phyloP scores from a whole-genome alignment of 2,113 vertebrate genomes.

The Romanogobio albipinnatus region DNA sequence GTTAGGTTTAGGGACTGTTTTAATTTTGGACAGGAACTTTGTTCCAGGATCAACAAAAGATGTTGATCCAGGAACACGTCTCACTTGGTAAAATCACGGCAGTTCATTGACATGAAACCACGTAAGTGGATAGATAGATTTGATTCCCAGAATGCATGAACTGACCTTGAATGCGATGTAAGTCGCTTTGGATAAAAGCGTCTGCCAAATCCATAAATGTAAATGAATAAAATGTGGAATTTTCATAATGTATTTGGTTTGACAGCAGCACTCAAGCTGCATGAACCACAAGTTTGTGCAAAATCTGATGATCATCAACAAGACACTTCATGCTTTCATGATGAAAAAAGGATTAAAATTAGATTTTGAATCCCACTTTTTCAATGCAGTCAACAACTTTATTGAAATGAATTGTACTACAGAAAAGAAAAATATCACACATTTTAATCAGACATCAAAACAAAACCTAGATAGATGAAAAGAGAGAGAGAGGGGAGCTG shows the following conservation, averaged over 20 bases:
- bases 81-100: no score
- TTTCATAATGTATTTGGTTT: background rate
- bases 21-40: no score
- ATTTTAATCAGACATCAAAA: background rate
- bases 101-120: background rate
- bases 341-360: background rate
- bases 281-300: background rate
- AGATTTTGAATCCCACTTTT: background rate
- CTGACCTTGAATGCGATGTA: no score
- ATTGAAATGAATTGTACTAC: background rate
- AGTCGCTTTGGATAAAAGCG: background rate
- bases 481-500: background rate
- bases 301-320: background rate
- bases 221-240: background rate
- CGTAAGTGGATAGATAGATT: background rate
- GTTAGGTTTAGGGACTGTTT: no score
- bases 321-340: background rate
- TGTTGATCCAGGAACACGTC: no score
- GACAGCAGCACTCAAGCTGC: background rate
- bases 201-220: background rate
- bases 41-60: no score
- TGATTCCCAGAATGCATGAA: no score
- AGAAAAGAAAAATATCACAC: background rate
- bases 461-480: background rate
- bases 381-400: background rate